A percentile compares a stretch with the other conserved stretches of the same genome.
These are phyloP conservation scores for Leucophora obtusa DNA, from an alignment of 2,888 invertebrate species.

Conservation along the genomic window DNA sequence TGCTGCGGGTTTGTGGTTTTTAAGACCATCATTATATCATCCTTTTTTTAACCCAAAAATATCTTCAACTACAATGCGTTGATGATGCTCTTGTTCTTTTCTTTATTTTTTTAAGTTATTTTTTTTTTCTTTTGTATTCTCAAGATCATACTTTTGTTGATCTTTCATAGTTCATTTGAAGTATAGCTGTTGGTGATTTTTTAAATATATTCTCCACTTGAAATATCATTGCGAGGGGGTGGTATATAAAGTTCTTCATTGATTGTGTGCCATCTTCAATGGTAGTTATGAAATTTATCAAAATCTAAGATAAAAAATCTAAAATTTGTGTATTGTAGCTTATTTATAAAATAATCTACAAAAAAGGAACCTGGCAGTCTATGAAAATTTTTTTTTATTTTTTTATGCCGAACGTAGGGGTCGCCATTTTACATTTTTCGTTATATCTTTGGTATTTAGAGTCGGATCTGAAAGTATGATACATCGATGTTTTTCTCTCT, in stretches of 20 bases:
- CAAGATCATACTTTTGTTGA: conserved; percentile 50
- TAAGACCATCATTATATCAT: conserved; percentile 55
- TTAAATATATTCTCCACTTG: conserved; percentile 1
- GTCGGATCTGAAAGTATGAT: no score
- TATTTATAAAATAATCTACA: no score
- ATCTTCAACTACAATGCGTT: conserved; percentile 50
- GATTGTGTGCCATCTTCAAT: neutral
- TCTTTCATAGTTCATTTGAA: conserved; percentile 53
- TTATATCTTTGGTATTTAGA: no score
- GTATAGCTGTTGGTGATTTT: conserved; percentile 32
- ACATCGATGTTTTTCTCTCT: no score
- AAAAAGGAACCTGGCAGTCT: no score
- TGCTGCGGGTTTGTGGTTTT: conserved; percentile 76
- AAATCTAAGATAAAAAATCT: no score
- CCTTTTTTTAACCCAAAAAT: conserved; percentile 12
- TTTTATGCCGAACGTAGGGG: no score
- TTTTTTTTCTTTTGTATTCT: conserved; percentile 28
- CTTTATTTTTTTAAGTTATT: conserved; percentile 1
- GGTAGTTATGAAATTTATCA: no score
- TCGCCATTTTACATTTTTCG: no score
- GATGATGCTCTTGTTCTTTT: conserved; percentile 52
- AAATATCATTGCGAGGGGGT: conserved; percentile 8
- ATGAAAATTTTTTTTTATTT: no score
- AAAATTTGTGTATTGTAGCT: no score
- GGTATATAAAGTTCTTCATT: conserved; percentile 1